Evolutionary conservation across 2,113 vertebrate genomes (phyloP).

Genomic region (Porphyrio hochstetteri): DNA sequence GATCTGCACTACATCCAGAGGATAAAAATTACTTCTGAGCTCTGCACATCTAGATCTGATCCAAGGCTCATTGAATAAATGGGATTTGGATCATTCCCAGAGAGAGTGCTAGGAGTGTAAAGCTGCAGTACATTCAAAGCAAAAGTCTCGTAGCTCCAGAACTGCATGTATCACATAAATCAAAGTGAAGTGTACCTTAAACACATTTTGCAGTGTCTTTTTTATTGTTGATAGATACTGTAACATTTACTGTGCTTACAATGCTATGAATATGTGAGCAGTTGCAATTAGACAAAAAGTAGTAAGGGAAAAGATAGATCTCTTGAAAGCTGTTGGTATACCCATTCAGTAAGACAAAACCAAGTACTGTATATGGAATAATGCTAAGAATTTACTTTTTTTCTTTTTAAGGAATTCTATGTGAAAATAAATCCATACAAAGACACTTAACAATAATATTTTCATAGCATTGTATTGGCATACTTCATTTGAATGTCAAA

Average conservation of each 20-base stretch:
- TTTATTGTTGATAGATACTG: not conserved
- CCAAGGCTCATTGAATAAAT: constrained; percentile 38
- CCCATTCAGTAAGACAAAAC: not conserved
- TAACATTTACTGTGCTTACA: not conserved
- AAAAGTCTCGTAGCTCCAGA: constrained; percentile 40
- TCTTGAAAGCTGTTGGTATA: not conserved
- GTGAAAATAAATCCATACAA: not conserved
- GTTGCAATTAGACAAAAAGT: not conserved
- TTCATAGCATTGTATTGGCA: not conserved
- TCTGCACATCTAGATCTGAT: constrained; percentile 21
- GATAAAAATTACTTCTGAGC: constrained; percentile 35
- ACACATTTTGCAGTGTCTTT: not conserved
- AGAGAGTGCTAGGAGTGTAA: constrained; percentile 60
- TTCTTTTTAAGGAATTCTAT: not conserved
- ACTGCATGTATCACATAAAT: constrained; percentile 31
- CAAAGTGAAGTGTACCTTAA: constrained; percentile 38
- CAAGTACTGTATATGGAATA: not conserved
- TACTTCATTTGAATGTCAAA: not conserved
- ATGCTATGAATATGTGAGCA: not conserved
- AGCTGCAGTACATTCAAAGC: constrained; percentile 35
- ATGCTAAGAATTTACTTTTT: not conserved
- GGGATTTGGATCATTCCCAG: constrained; percentile 54
- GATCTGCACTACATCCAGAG: constrained; percentile 30
- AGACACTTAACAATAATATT: not conserved
- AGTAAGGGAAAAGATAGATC: not conserved